Base-by-base conservation (phyloP, 2,113 vertebrate species). In the Paradisaea rubra region DNA sequence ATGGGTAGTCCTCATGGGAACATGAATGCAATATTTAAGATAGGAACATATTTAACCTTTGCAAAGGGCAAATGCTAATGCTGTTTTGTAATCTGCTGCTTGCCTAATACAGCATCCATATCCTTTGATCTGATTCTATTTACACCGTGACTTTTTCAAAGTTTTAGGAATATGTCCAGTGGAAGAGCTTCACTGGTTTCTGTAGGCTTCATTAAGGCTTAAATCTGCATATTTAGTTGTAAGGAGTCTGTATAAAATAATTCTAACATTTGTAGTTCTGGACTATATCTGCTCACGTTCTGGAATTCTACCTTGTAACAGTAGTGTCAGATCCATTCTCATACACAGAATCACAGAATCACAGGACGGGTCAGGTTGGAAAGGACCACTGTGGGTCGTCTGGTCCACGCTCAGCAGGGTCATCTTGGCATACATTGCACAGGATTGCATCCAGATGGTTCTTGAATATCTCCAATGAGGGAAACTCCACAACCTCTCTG, bases 11-110 rank as follows among this genome's bases (percentile, higher is more conserved):
- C 59, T 52, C 63, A n/a, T 54, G 54, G 70, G 35, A 88, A 17
- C 22, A 63, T 77, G 37, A 66, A 78, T 41, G 61, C 16, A 73
- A 50, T 82, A 70, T 65, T 86, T 73, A 77, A 83, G 71, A 66
- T 10, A 76, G 30, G n/a, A 85, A 82, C 37, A 42, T n/a, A 80
- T 91, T 94, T 88, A 90, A 78, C 82, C 80, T 92, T 83, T 93
- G 30, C 30, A 86, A 93, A 96, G 82, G 78, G 30, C 37, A 94
- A 63, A 95, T 83, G 54, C 66, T 94, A 92, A 91, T 73, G 66
- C 15, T 94, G 30, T 80, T 87, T 95, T 90, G 59, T 94, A 89
- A 89, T 86, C 81, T 93, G 24, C 65, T 86, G 47, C 28, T 86
- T 91, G 44, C 54, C 35, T 89, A 77, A 80, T 80, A 59, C 68